Evolutionary conservation across 2,797 vertebrate genomes (phyloP).

Genomic region (Crenuchus spilurus): DNA sequence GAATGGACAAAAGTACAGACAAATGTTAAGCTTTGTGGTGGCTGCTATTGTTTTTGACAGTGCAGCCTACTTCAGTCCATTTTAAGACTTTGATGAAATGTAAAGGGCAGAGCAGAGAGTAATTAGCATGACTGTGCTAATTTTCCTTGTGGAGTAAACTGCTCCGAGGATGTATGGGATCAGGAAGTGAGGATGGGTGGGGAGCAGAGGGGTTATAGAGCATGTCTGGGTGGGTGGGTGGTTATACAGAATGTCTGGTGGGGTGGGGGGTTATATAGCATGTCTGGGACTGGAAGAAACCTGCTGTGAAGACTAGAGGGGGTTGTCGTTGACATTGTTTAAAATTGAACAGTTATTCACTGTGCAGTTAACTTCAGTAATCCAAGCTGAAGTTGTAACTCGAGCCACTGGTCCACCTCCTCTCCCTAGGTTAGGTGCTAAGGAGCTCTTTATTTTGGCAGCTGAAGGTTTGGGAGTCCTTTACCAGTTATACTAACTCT

Average conservation of each 20-base stretch:
- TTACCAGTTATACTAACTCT: too few species aligned
- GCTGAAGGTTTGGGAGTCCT: slow-evolving; percentile 26
- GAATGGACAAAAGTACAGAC: too few species aligned
- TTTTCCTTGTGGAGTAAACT: neutral
- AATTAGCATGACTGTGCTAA: neutral
- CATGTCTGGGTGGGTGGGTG: neutral
- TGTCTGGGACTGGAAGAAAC: neutral
- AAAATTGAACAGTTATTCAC: slow-evolving; percentile 68
- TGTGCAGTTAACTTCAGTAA: slow-evolving; percentile 66
- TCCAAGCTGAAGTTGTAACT: slow-evolving; percentile 60
- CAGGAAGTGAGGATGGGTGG: neutral
- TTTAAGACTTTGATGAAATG: too few species aligned
- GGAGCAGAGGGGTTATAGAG: neutral
- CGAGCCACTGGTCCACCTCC: slow-evolving; percentile 26
- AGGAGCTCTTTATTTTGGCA: slow-evolving; percentile 53
- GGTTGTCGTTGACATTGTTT: slow-evolving; percentile 64
- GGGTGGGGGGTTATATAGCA: neutral
- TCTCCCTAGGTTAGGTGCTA: slow-evolving; percentile 58
- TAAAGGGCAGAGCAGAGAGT: too few species aligned
- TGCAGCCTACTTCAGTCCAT: too few species aligned
- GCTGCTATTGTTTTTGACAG: too few species aligned
- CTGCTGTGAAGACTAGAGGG: slow-evolving; percentile 7
- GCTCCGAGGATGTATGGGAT: neutral
- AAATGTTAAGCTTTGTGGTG: too few species aligned
- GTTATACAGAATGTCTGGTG: neutral